A percentile compares a stretch with the other conserved stretches of the same genome.
Evolutionary conservation across 2,888 invertebrate genomes (phyloP).

Genomic region (Slavum lentiscoides): DNA sequence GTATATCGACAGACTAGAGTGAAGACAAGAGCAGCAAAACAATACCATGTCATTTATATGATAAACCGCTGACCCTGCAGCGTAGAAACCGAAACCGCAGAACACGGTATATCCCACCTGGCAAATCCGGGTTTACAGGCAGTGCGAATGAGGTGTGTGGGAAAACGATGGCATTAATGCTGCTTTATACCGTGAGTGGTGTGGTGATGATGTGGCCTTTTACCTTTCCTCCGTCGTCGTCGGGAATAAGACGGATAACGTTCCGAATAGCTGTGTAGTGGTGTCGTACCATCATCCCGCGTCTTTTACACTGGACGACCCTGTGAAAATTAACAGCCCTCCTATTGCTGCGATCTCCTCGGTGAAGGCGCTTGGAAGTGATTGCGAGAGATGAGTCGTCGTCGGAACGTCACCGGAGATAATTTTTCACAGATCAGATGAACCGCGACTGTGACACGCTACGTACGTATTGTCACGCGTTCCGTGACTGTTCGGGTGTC

Average conservation of each 20-base stretch:
- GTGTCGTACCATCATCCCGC: neutral
- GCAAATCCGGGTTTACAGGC: neutral
- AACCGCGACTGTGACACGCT: neutral
- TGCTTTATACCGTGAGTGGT: neutral
- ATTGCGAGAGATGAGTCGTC: neutral
- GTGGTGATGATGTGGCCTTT: constrained; percentile 21
- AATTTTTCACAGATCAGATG: constrained; percentile 20
- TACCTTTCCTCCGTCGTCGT: neutral
- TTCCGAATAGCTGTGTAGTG: constrained; percentile 31
- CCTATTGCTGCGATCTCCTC: neutral
- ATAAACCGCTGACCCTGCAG: neutral
- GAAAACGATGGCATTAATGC: neutral
- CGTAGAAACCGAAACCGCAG: constrained; percentile 6
- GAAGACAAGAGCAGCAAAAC: neutral
- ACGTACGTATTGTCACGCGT: no score
- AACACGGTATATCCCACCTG: neutral
- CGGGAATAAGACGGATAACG: constrained; percentile 18
- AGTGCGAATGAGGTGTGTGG: neutral
- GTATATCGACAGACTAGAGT: neutral
- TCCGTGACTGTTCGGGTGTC: neutral
- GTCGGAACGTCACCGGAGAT: neutral
- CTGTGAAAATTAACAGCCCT: constrained; percentile 8
- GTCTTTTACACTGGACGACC: neutral
- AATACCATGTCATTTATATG: constrained; percentile 18
- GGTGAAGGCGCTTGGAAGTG: no score